Evolutionary conservation across 2,888 invertebrate species (phyloP), one percentile per base, ranked within the genome.

Genomic region (Polyommatus iphigenia): DNA sequence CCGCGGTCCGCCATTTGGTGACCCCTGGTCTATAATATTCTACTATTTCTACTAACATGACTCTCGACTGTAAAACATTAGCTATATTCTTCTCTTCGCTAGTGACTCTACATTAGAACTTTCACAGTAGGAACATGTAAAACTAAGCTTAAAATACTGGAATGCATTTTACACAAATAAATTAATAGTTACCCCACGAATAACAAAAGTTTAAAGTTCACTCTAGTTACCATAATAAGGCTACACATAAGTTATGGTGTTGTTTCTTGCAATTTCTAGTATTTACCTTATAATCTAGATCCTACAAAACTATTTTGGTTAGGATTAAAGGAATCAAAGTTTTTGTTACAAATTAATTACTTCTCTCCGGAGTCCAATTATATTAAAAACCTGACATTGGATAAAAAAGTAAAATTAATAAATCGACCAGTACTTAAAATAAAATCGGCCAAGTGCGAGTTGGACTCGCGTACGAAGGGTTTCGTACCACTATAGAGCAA

Each of bases 61-160:
- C 62, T 62, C 10, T 18, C 62, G 5, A 67, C 13, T 24, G 20
- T 15, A 15, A 29, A 15, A 13, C 1, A 67, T 7, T 67, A 18
- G 15, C 15, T 67, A 62, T 24, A 67, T 32, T 67, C 6, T 15
- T 29, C 6, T 67, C 6, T 67, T 15, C 29, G 15, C 67, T 15
- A 67, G 18, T 29, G 46, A 36, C 72, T 72, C 36, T 18, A 32
- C 41, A 41, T 72, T 7, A 72, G n/a, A n/a, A n/a, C 36, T 46
- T 20, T 8, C 13, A 46, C 20, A 73, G 41, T 41, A 73, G 73
- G 73, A 73, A 73, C 73, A 46, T 46, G 46, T 20, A 73, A 73
- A 20, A 46, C 0, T 46, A 73, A 46, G 32, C 20, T 15, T 67
- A 73, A 20, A 24, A 20, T 73, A 73, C 73, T 41, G 73, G 73